Evolutionary conservation across 2,113 vertebrate genomes (phyloP).

Genomic region (Nerophis ophidion): DNA sequence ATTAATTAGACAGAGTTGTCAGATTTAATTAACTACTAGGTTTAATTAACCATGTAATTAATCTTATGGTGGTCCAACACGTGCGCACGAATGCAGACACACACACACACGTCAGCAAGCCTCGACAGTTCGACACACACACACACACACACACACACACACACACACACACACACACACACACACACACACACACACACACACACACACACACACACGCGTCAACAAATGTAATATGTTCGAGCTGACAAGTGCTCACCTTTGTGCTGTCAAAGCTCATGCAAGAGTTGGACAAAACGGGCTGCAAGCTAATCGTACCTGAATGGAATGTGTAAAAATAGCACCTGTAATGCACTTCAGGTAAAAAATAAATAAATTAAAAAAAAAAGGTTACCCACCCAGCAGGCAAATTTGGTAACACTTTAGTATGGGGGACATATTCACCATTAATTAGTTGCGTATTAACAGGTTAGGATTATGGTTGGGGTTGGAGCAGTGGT

Average conservation of each 20-base stretch:
- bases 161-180: too few species aligned
- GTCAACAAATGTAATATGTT: slow-evolving; percentile 64
- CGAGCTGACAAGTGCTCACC: slow-evolving; percentile 55
- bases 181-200: too few species aligned
- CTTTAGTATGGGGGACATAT: too few species aligned
- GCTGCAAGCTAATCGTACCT: slow-evolving; percentile 37
- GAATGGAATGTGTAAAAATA: slow-evolving; percentile 49
- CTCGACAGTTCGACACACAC: too few species aligned
- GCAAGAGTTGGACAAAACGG: slow-evolving; percentile 53
- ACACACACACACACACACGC: slow-evolving; percentile 40
- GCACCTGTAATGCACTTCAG: slow-evolving; percentile 50
- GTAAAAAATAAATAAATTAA: not conserved
- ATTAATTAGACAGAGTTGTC: slow-evolving; percentile 77
- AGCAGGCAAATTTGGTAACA: slow-evolving; percentile 11
- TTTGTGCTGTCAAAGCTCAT: slow-evolving; percentile 58
- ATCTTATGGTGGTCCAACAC: slow-evolving; percentile 71
- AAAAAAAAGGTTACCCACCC: slow-evolving; percentile 28
- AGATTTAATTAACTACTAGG: slow-evolving; percentile 76
- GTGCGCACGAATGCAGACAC: slow-evolving; percentile 32
- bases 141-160: slow-evolving; percentile 10
- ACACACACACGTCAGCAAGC: slow-evolving; percentile 2
- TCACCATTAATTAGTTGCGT: too few species aligned
- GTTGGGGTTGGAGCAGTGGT: too few species aligned
- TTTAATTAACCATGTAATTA: slow-evolving; percentile 79
- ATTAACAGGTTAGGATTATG: too few species aligned